Evolutionary conservation across 2,797 vertebrate species (phyloP), one percentile per base, ranked within the genome.

Genomic region (Potorous gilbertii): DNA sequence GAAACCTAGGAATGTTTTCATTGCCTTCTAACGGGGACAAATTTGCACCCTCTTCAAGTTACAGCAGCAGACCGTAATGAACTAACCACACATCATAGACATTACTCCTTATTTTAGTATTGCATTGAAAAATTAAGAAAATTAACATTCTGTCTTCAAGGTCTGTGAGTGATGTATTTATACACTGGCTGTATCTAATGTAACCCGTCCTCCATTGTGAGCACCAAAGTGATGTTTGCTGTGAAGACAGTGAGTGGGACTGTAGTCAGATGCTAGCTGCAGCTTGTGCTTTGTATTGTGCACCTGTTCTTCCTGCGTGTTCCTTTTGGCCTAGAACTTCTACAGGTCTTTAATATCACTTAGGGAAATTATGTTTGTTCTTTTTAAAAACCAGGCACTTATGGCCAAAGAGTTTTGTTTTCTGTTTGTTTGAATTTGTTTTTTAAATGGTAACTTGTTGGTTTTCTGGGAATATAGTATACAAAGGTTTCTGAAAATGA

Each of bases 81-180:
- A 90, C 55, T 3, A 46, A 94, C 94, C 62, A 91, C 34, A 18
- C 89, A 54, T 1, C 46, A 93, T 96, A 91, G 91, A 90, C 92
- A 89, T 96, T 93, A 93, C 54, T n/a, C 52, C 94, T 92, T 89
- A 59, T 90, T 57, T 93, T 52, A 92, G 21, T 92, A 92, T 29
- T 94, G 56, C 92, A 96, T 95, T 56, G n/a, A 93, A 91, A 97
- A 96, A 10, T 93, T 95, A 92, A 81, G 40, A 46, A 81, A 98
- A 97, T 97, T 97, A 96, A 98, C 96, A 21, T 55, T n/a, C 4
- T 97, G 91, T 56, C 93, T 97, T 94, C 95, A 62, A 96, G 96
- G 93, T 90, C 54, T 92, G 81, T 92, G 90, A 94, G 52, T 91
- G 92, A 91, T 94, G 10, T 92, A 50, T 81, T 81, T 46, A 46